Conservation (phyloP, 2,888 invertebrate species). For the Metacarcinus magister region DNA sequence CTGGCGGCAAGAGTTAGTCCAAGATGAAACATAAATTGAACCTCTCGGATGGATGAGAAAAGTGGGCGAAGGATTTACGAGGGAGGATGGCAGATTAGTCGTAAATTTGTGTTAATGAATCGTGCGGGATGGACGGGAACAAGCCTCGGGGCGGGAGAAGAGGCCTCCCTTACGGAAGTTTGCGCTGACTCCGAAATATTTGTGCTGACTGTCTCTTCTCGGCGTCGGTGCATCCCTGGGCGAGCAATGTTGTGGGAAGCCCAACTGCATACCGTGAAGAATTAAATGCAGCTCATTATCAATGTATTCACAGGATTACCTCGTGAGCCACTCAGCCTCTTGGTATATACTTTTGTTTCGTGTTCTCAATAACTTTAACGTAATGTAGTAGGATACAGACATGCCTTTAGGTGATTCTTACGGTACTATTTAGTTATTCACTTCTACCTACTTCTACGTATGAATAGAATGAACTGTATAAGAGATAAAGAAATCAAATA, state of each 20-base stretch:
- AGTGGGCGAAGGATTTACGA: background rate
- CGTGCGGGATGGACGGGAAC: background rate
- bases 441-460: background rate
- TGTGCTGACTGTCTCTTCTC: background rate
- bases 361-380: background rate
- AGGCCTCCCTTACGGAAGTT: background rate
- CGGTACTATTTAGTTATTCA: background rate
- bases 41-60: background rate
- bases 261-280: background rate
- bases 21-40: constrained; percentile 3
- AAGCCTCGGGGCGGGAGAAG: background rate
- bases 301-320: background rate
- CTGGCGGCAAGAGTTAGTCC: background rate
- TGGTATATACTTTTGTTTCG: background rate
- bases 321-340: background rate
- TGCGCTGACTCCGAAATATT: background rate
- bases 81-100: background rate
- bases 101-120: constrained; percentile 6
- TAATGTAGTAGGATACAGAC: background rate
- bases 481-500: no score
- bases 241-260: background rate
- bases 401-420: background rate
- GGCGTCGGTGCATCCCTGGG: background rate
- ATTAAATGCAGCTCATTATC: background rate
- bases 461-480: background rate